A percentile compares a stretch with the other conserved stretches of the same genome.
phyloP scores from a whole-genome alignment of 2,888 invertebrate species.

The Terebella lapidaria region DNA sequence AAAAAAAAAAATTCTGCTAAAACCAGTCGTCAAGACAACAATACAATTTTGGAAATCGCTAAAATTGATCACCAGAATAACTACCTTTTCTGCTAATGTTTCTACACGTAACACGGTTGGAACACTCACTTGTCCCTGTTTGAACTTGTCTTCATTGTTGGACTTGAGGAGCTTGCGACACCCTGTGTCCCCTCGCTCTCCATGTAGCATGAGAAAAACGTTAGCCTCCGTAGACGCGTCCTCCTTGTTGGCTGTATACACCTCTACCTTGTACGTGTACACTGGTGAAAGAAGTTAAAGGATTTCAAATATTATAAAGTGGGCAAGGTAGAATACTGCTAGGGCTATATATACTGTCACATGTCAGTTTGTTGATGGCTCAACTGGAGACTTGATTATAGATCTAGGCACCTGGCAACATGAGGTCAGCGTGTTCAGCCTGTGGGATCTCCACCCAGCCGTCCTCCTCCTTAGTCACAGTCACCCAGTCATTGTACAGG shows the following conservation, averaged over 20 bases:
- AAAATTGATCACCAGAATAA: too few relatives aligned
- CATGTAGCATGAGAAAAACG: conserved; percentile 39
- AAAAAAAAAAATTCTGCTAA: too few relatives aligned
- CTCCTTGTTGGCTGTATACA: conserved; percentile 39
- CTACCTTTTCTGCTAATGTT: background rate
- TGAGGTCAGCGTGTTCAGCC: background rate
- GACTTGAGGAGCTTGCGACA: conserved; percentile 22
- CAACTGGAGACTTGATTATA: background rate
- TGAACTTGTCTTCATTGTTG: conserved; percentile 16
- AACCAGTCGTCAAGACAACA: too few relatives aligned
- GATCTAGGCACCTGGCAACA: background rate
- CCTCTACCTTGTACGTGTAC: conserved; percentile 35
- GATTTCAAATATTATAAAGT: too few relatives aligned
- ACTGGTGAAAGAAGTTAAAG: conserved; percentile 14
- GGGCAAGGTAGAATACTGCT: too few relatives aligned
- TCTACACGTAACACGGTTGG: too few relatives aligned
- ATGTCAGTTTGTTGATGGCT: background rate
- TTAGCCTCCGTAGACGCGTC: conserved; percentile 36
- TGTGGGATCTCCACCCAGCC: conserved; percentile 37
- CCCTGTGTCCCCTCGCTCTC: conserved; percentile 45
- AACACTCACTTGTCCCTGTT: conserved; percentile 32
- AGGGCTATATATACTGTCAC: background rate
- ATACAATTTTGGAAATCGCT: too few relatives aligned
- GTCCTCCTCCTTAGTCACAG: conserved; percentile 33
- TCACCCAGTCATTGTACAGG: conserved; percentile 31